Base-by-base conservation (phyloP, 1,140 invertebrate genomes). In the Magallana gigas region DNA sequence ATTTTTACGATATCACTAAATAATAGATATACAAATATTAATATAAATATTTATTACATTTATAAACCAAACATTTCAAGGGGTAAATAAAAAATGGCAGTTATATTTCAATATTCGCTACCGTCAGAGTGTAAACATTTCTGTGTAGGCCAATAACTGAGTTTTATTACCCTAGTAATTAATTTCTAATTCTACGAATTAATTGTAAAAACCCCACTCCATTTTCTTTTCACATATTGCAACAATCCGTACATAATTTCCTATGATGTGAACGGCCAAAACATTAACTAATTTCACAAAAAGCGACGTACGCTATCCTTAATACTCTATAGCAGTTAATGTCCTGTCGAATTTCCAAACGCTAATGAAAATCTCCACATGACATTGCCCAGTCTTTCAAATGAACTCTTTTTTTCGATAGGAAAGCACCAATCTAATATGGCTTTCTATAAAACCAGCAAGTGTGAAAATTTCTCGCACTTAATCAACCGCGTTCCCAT, bases 141-240 rank as follows among this genome's bases (percentile, higher is more conserved):
- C 64, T 68, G 16, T 68, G n/a, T 76, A 2, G 68, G 12, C 23
- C 12, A 36, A 29, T 29, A 29, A 4, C 36, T 12, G 23, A 36
- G 4, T 48, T 76, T 76, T 76, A 76, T 76, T 76, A 29, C 68
- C 68, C 29, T 23, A 29, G 68, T 76, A 76, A 76, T 76, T 76
- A 76, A 76, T 18, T 76, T 76, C 68, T 76, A 76, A 76, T 76
- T 76, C 68, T 76, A 76, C 23, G 36, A 76, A 76, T 76, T 76
- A 76, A 76, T 76, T 76, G 68, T 29, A 36, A 36, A 76, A 76
- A 76, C 36, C 36, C 36, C 68, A 36, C 29, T 76, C 29, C 68
- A 76, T 23, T 18, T 36, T 76, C 23, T 76, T 76, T 23, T 29
- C 68, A 76, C 36, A 29, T 18, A 76, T 12, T 11, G 23, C 23